A percentile compares a stretch with the other conserved stretches of the same genome.
Evolutionary conservation across 2,888 invertebrate genomes (phyloP).

Genomic region (Hypsopygia costalis): DNA sequence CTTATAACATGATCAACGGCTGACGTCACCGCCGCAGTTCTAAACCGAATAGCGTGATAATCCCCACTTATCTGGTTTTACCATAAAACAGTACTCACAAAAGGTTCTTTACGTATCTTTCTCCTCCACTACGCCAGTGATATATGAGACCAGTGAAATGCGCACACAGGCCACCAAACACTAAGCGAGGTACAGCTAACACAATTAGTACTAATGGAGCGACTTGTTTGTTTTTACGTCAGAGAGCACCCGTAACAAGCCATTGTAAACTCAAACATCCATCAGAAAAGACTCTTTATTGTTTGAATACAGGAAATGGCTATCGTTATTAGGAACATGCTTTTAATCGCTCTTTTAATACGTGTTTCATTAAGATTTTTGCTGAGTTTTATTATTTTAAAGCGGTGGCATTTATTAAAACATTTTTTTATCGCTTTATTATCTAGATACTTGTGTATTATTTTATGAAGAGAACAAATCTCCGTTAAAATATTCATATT

Average conservation of each 20-base stretch:
- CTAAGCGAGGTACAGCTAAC: constrained; percentile 26
- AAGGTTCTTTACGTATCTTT: constrained; percentile 4
- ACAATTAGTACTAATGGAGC: constrained; percentile 58
- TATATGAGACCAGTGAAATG: constrained; percentile 12
- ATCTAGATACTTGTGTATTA: too few species aligned
- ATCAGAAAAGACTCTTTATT: constrained; percentile 16
- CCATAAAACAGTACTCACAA: not conserved
- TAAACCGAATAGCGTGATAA: not conserved
- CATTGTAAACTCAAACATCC: constrained; percentile 15
- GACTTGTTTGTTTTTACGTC: constrained; percentile 44
- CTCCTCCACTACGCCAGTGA: constrained; percentile 10
- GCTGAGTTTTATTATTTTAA: not conserved
- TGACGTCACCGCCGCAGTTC: too few species aligned
- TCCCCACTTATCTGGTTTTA: not conserved
- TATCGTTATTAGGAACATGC: constrained; percentile 11
- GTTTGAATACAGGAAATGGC: not conserved
- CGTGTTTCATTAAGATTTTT: constrained; percentile 7
- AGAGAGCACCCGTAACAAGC: constrained; percentile 13
- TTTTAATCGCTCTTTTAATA: constrained; percentile 16
- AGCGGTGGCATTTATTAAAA: too few species aligned
- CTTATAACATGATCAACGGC: too few species aligned
- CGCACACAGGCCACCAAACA: constrained; percentile 7
- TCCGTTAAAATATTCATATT: too few species aligned
- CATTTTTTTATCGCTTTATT: too few species aligned
- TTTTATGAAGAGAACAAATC: too few species aligned